phyloP scores from a whole-genome alignment of 2,113 vertebrate species.

The Pterophyllum scalare region DNA sequence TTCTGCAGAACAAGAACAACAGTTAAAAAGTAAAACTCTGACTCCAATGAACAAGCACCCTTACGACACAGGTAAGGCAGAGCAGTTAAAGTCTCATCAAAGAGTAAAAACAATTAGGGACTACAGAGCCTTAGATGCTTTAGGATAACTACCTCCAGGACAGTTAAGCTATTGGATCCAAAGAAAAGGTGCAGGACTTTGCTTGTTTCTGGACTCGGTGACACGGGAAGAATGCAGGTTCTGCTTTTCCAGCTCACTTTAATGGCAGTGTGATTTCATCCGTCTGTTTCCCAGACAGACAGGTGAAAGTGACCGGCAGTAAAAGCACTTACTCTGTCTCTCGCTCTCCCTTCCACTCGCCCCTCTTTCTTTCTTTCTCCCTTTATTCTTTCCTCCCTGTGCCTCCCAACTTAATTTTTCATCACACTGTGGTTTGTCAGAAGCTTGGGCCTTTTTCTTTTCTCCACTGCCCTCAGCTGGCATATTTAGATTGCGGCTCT shows the following conservation, averaged over 20 bases:
- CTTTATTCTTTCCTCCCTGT: conserved; percentile 15
- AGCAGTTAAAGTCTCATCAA: conserved; percentile 15
- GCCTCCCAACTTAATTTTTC: conserved; percentile 60
- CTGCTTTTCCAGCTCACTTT: conserved; percentile 36
- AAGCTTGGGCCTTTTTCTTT: conserved; percentile 24
- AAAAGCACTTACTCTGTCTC: conserved; percentile 53
- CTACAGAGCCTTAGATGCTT: conserved; percentile 12
- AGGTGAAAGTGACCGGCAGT: conserved; percentile 61
- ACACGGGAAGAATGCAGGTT: conserved; percentile 30
- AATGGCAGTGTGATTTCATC: conserved; percentile 58
- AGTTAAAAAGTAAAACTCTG: conserved; percentile 12
- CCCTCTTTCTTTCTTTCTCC: neutral
- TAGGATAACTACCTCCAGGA: conserved; percentile 9
- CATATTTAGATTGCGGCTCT: conserved; percentile 49
- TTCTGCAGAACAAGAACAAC: neutral
- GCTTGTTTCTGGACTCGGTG: conserved; percentile 19
- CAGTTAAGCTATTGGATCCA: neutral
- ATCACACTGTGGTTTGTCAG: conserved; percentile 47
- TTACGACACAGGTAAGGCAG: neutral
- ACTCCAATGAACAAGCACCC: neutral
- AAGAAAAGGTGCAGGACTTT: neutral
- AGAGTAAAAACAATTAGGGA: conserved; percentile 19
- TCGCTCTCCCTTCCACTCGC: neutral
- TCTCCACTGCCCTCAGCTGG: conserved; percentile 52
- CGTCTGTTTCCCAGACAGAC: conserved; percentile 62